Evolutionary conservation across 92 coral and sea anemone species (phyloP).

Genomic region (Epizoanthus stellaris): DNA sequence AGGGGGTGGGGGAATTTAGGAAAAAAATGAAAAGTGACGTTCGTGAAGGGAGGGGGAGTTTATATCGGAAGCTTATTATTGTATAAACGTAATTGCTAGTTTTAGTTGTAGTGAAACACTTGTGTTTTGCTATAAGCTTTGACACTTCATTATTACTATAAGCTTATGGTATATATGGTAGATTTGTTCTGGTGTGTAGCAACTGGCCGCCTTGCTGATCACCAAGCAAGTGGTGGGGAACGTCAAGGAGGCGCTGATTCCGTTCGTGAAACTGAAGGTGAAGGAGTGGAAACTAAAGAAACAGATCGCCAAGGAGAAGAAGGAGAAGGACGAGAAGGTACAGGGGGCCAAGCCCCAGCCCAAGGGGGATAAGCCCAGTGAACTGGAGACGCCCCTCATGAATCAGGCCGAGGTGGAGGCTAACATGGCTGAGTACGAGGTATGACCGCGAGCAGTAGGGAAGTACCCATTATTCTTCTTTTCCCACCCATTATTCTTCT

Average conservation of each 20-base stretch:
- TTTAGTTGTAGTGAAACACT: too few species aligned
- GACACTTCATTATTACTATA: too few species aligned
- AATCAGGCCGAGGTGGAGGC: conserved; percentile 98
- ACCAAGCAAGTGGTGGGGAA: conserved; percentile 99
- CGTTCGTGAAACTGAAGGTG: conserved; percentile 96
- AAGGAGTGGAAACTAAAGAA: conserved; percentile 98
- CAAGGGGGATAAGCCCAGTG: conserved; percentile 79
- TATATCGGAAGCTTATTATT: too few species aligned
- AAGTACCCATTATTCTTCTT: too few species aligned
- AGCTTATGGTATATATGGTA: too few species aligned
- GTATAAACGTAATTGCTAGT: too few species aligned
- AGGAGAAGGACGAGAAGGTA: conserved; percentile 74
- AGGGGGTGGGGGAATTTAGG: too few species aligned
- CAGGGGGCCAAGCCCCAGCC: conserved; percentile 55
- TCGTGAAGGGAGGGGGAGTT: too few species aligned
- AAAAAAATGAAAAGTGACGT: too few species aligned
- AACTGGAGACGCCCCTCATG: conserved; percentile 89
- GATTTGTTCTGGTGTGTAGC: conserved; percentile 51
- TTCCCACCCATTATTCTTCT: too few species aligned
- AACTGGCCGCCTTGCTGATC: conserved; percentile 93
- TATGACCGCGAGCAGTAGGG: conserved; percentile 7
- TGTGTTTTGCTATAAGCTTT: too few species aligned
- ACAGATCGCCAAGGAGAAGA: conserved; percentile 89
- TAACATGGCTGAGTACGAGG: conserved; percentile 98
- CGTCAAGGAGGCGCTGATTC: conserved; percentile 94